Evolutionary conservation across 2,797 vertebrate species (phyloP), one percentile per base, ranked within the genome.

Genomic region (Eulemur rubriventer): DNA sequence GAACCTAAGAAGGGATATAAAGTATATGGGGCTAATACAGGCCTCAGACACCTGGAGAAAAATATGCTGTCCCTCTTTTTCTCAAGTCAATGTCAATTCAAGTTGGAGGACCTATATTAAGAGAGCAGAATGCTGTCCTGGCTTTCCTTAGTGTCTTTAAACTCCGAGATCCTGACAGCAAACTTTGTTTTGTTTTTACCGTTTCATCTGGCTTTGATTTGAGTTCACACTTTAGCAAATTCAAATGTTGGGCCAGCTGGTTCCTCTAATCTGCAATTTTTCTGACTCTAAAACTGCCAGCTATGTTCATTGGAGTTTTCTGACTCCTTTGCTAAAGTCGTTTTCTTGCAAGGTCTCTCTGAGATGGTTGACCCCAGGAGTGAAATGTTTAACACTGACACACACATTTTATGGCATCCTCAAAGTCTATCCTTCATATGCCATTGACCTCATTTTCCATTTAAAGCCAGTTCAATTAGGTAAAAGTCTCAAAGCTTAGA

Each of bases 221-320:
- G 69, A 86, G 10, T 88, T 92, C 63, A 93, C 93, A 96, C 70
- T 96, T 96, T 4, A 95, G 72, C 41, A 95, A 80, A 93, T 89
- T 65, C 84, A 89, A 97, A 95, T 46, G 22, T 65, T 89, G 69
- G 50, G 46, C 61, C n/a, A 95, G 73, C 69, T 96, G 63, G 24
- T 91, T 81, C 38, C 46, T 94, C 67, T 28, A 95, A 76, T 63
- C 59, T 84, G 46, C 4, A 59, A 33, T 91, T 89, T 95, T 95
- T 93, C 67, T 94, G 81, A 78, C 24, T 55, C 46, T 75, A 43
- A 86, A 94, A 85, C 26, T 75, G 41, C 41, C 81, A 61, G n/a
- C 76, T 41, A n/a, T 78, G 6, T 76, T 89, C 61, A 75, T 48
- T 80, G 55, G 78, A 73, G n/a, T 88, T 82, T 94, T 95, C 75